Conservation (phyloP, 2,888 invertebrate species). For the Agrotis puta region DNA sequence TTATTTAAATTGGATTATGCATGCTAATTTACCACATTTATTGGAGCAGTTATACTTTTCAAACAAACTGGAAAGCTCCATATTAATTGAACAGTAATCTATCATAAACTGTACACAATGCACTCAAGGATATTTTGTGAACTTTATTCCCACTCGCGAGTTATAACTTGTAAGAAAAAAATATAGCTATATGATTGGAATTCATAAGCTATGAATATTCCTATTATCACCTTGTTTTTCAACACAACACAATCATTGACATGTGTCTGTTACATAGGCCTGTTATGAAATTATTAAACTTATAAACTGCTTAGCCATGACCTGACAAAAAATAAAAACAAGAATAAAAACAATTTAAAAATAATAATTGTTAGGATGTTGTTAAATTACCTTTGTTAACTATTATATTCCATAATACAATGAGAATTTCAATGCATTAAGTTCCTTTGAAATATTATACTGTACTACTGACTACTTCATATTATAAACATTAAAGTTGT, state of each 20-base stretch:
- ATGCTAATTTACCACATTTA: conserved; percentile 19
- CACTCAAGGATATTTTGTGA: conserved; percentile 49
- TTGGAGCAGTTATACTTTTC: conserved; percentile 7
- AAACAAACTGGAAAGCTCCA: conserved; percentile 10
- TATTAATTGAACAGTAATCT: conserved; percentile 1
- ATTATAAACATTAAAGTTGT: neutral
- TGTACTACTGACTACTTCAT: neutral
- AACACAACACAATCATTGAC: neutral
- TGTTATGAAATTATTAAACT: no score
- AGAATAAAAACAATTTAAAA: neutral
- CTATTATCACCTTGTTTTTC: neutral
- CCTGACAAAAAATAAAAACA: conserved; percentile 2
- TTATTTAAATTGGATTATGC: conserved; percentile 39
- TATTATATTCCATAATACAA: neutral
- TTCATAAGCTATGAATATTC: neutral
- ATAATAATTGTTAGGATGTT: no score
- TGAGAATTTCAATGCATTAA: neutral
- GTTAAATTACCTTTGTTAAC: no score
- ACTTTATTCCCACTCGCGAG: neutral
- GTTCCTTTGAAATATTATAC: neutral
- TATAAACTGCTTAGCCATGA: neutral
- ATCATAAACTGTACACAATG: conserved; percentile 13
- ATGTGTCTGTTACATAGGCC: no score
- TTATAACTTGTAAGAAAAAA: neutral
- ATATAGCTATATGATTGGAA: neutral